These are phyloP conservation scores for Stenoptilia bipunctidactyla DNA, from an alignment of 2,888 invertebrate species.

Conservation along the genomic window DNA sequence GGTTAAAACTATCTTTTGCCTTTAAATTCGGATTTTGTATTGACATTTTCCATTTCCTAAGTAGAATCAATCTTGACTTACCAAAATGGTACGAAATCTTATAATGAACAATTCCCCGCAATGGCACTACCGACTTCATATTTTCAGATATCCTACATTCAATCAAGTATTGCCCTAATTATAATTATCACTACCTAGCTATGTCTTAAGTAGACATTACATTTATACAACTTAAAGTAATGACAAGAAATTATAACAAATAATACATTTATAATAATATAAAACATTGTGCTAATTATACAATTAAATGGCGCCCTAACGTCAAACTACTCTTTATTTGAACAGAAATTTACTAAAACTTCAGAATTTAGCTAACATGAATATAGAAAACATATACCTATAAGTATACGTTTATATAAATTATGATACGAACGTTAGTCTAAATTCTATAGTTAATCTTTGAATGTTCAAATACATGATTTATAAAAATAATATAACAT, in stretches of 20 bases:
- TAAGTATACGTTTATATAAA: too few relatives aligned
- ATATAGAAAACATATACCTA: conserved; percentile 10
- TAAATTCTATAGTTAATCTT: too few relatives aligned
- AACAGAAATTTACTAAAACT: conserved; percentile 27
- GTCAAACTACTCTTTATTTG: conserved; percentile 22
- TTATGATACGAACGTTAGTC: too few relatives aligned
- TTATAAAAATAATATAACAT: too few relatives aligned
- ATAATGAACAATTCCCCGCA: not conserved
- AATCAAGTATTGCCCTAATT: conserved; percentile 55
- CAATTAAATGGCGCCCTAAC: conserved; percentile 28
- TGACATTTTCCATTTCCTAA: not conserved
- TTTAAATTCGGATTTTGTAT: not conserved
- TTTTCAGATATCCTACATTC: conserved; percentile 30
- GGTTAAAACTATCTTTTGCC: not conserved
- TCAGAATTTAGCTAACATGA: conserved; percentile 35
- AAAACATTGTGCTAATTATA: conserved; percentile 63
- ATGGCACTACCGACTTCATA: too few relatives aligned
- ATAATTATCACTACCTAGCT: conserved; percentile 63
- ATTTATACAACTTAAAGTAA: conserved; percentile 70
- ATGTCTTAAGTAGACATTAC: conserved; percentile 63
- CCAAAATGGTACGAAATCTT: too few relatives aligned
- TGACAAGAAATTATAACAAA: conserved; percentile 65
- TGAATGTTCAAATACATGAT: too few relatives aligned
- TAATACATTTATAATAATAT: conserved; percentile 42
- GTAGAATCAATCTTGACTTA: not conserved